A percentile compares a stretch with the other conserved stretches of the same genome.
Conservation (phyloP, 1,140 invertebrate genomes). For the Plodia interpunctella region DNA sequence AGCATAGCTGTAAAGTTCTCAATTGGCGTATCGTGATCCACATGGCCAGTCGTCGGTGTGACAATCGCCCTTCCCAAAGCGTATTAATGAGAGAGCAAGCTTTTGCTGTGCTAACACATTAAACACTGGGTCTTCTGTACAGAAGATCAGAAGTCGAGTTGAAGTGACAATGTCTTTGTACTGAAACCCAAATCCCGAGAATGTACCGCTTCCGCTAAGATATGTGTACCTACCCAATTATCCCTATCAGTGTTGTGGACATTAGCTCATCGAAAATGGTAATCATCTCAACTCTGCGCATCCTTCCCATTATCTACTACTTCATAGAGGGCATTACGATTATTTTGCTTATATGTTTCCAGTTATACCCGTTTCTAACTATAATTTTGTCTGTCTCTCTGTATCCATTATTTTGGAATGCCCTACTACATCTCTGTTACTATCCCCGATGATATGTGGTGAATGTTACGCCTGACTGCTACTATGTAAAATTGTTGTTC, state of each 20-base stretch:
- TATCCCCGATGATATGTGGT: slow-evolving; percentile 22
- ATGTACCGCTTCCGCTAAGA: slow-evolving; percentile 59
- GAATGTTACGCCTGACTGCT: slow-evolving; percentile 45
- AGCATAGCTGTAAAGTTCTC: slow-evolving; percentile 51
- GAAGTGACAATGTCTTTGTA: slow-evolving; percentile 41
- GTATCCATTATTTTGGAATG: slow-evolving; percentile 27
- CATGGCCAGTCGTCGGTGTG: slow-evolving; percentile 51
- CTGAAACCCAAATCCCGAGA: slow-evolving; percentile 18
- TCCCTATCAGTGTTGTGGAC: slow-evolving; percentile 43
- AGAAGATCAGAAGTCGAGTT: slow-evolving; percentile 28
- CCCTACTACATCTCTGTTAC: slow-evolving; percentile 18
- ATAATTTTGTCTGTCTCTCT: slow-evolving; percentile 32
- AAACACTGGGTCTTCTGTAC: slow-evolving; percentile 25
- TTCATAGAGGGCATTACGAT: slow-evolving; percentile 29
- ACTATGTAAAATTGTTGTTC: slow-evolving; percentile 66
- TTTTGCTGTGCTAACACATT: slow-evolving; percentile 46
- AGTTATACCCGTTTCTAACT: slow-evolving; percentile 16
- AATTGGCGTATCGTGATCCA: slow-evolving; percentile 18
- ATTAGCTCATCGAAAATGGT: slow-evolving; percentile 65
- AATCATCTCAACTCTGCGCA: slow-evolving; percentile 26
- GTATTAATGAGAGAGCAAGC: slow-evolving; percentile 44
- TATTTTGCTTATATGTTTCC: slow-evolving; percentile 44
- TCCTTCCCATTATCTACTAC: slow-evolving; percentile 10
- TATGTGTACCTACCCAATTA: slow-evolving; percentile 37
- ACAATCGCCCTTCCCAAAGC: slow-evolving; percentile 69